These are phyloP conservation scores for Danaus melanippus DNA, from an alignment of 1,140 invertebrate species.

Conservation along the genomic window DNA sequence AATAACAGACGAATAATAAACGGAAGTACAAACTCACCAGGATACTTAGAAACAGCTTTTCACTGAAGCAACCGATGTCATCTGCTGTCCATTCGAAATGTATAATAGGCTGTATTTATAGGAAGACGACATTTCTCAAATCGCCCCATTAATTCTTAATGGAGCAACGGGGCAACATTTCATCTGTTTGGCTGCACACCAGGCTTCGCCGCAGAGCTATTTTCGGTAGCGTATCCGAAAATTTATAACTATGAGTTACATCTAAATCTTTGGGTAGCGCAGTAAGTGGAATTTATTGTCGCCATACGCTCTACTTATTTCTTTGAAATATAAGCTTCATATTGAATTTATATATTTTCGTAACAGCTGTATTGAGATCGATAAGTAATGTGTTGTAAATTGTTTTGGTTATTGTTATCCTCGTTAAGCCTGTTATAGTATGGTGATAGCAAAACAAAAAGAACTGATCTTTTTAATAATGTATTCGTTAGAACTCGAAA, in stretches of 20 bases:
- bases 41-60: background rate
- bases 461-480: no score
- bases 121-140: slow-evolving; percentile 64
- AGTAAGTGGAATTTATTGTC: slow-evolving; percentile 58
- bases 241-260: slow-evolving; percentile 64
- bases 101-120: slow-evolving; percentile 57
- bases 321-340: background rate
- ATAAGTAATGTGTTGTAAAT: no score
- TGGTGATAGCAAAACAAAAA: no score
- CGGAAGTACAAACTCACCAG: background rate
- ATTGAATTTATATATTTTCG: no score
- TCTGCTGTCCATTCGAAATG: slow-evolving; percentile 46
- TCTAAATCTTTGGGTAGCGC: slow-evolving; percentile 58
- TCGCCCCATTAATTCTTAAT: slow-evolving; percentile 67
- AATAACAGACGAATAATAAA: no score
- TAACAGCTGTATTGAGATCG: no score
- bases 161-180: slow-evolving; percentile 58
- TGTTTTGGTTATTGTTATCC: no score
- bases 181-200: slow-evolving; percentile 64
- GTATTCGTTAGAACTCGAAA: no score
- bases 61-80: slow-evolving; percentile 17
- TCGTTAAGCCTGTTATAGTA: no score
- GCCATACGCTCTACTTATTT: slow-evolving; percentile 46
- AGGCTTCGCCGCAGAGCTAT: slow-evolving; percentile 57
- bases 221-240: slow-evolving; percentile 58